Conservation (phyloP, 2,797 vertebrate genomes). For the Phaenicophaeus curvirostris region DNA sequence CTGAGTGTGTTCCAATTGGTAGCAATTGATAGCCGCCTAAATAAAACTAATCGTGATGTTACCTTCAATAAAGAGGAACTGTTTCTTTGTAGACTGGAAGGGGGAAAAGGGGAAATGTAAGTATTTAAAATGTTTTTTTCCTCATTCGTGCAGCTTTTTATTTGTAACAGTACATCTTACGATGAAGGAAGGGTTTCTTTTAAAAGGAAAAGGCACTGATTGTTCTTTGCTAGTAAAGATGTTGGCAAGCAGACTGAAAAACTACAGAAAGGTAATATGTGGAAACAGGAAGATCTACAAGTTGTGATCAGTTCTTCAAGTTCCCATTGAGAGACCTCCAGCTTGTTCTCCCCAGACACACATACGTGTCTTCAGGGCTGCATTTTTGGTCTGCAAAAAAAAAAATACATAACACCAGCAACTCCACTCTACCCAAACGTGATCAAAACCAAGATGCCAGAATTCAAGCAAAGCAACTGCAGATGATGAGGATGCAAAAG, state of each 20-base stretch:
- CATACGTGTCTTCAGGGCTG: rapidly evolving
- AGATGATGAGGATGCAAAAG: neutral
- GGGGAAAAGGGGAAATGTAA: neutral
- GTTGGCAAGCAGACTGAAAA: neutral
- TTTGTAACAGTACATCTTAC: neutral
- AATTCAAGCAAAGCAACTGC: neutral
- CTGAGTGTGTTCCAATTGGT: neutral
- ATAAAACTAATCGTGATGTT: neutral
- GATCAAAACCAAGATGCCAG: neutral
- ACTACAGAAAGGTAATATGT: neutral
- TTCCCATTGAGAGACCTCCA: neutral
- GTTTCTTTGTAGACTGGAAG: neutral
- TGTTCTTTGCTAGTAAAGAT: neutral
- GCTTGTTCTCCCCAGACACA: neutral
- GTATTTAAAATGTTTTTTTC: neutral
- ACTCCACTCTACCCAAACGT: neutral
- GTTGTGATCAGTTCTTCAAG: neutral
- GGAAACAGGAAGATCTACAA: neutral
- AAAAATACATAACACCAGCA: neutral
- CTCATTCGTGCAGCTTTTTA: neutral
- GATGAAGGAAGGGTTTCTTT: neutral
- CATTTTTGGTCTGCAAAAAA: neutral
- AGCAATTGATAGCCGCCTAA: neutral
- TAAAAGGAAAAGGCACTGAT: neutral
- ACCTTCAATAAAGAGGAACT: neutral